Evolutionary conservation across 2,113 vertebrate species (phyloP).

Genomic region (Epinephelus moara): DNA sequence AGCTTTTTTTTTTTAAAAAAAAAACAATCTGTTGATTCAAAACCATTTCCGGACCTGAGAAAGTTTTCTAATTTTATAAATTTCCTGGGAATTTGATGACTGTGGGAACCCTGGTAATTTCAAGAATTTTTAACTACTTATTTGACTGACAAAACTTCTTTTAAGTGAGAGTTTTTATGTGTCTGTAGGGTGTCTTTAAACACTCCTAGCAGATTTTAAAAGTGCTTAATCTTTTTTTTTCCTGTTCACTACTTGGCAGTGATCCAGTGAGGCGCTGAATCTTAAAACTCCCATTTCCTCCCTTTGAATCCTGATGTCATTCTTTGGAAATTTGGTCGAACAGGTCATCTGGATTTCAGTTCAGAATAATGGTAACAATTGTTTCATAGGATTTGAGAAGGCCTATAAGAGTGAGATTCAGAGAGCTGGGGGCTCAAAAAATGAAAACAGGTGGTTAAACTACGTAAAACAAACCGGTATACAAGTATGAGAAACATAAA

Average conservation of each 20-base stretch:
- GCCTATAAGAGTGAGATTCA: not conserved
- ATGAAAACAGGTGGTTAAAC: constrained; percentile 10
- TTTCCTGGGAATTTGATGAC: too few relatives aligned
- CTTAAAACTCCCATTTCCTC: constrained; percentile 19
- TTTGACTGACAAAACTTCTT: too few relatives aligned
- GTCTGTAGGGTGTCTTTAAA: not conserved
- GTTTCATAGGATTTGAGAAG: not conserved
- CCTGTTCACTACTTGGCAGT: not conserved
- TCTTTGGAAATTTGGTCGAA: constrained; percentile 5
- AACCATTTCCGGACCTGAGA: too few relatives aligned
- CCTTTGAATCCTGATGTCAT: not conserved
- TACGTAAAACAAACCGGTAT: constrained; percentile 6
- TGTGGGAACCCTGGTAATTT: too few relatives aligned
- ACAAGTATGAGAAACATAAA: not conserved
- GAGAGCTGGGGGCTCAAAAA: not conserved
- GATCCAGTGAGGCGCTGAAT: constrained; percentile 18
- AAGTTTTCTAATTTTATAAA: too few relatives aligned
- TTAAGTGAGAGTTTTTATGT: not conserved
- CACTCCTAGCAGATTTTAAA: constrained; percentile 17
- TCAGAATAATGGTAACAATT: not conserved
- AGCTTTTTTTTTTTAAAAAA: too few relatives aligned
- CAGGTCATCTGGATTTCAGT: constrained; percentile 4
- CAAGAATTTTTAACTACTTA: too few relatives aligned
- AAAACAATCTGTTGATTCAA: too few relatives aligned
- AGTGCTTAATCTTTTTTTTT: not conserved